These are phyloP conservation scores for Tragelaphus buxtoni DNA, from an alignment of 2,113 vertebrate genomes.

Conservation along the genomic window DNA sequence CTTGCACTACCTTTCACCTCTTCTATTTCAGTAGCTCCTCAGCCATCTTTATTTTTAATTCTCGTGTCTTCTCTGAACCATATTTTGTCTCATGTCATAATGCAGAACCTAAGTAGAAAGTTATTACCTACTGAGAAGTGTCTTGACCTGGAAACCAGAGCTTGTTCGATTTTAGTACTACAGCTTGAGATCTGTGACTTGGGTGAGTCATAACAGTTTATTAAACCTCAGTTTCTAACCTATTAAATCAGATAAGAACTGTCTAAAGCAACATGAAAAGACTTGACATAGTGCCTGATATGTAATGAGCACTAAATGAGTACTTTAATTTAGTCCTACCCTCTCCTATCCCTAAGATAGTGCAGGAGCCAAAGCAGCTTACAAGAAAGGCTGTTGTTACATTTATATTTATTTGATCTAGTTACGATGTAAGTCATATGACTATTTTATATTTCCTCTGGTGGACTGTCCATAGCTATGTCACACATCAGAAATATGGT, in stretches of 20 bases:
- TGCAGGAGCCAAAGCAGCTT: background rate
- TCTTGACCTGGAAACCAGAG: background rate
- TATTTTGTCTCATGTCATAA: background rate
- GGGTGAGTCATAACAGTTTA: background rate
- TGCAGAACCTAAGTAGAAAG: background rate
- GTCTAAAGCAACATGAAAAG: background rate
- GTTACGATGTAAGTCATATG: background rate
- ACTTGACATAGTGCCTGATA: background rate
- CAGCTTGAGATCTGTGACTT: background rate
- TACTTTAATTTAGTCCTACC: background rate
- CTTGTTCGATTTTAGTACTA: background rate
- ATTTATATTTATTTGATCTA: background rate
- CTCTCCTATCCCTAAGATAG: background rate
- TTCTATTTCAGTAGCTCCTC: background rate
- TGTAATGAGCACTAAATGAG: background rate
- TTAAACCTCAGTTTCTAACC: background rate
- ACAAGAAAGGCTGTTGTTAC: background rate
- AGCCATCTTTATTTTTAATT: background rate
- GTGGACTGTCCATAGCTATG: background rate
- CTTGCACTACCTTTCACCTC: background rate
- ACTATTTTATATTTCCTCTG: background rate
- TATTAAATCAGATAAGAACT: background rate
- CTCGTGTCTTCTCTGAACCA: background rate
- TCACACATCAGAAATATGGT: background rate
- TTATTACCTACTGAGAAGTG: background rate